phyloP scores from a whole-genome alignment of 2,888 invertebrate species.

The Cephus spinipes region DNA sequence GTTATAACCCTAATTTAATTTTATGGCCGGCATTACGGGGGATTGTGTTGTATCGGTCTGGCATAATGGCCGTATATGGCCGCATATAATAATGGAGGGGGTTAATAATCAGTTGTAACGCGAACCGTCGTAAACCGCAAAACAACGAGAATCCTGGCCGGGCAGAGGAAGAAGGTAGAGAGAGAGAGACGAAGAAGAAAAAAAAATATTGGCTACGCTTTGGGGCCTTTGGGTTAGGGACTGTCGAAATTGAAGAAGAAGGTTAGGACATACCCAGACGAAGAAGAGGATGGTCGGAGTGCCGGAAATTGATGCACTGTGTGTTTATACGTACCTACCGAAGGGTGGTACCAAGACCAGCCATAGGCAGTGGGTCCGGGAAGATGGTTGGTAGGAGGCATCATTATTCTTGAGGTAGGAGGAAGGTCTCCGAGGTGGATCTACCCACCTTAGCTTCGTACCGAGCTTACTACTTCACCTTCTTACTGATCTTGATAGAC shows the following conservation, averaged over 20 bases:
- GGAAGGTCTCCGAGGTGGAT: slow-evolving; percentile 6
- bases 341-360: not conserved
- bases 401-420: slow-evolving; percentile 41
- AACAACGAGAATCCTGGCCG: slow-evolving; percentile 54
- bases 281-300: slow-evolving; percentile 18
- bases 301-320: slow-evolving; percentile 10
- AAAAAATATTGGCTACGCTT: not conserved
- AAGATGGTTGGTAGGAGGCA: slow-evolving; percentile 21
- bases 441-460: not conserved
- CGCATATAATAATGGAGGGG: slow-evolving; percentile 53
- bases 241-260: not conserved
- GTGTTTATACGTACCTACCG: not conserved
- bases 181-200: slow-evolving; percentile 9
- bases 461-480: not conserved
- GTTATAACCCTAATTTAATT: slow-evolving; percentile 68
- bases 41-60: slow-evolving; percentile 40
- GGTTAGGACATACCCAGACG: not conserved
- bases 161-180: slow-evolving; percentile 17
- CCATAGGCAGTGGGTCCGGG: not conserved
- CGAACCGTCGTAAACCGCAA: slow-evolving; percentile 64
- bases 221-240: not conserved
- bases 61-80: slow-evolving; percentile 53
- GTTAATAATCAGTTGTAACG: slow-evolving; percentile 67
- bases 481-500: slow-evolving; percentile 30
- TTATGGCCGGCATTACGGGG: slow-evolving; percentile 63